Conservation (phyloP, 2,888 invertebrate genomes). For the Stegophylla sp. region DNA sequence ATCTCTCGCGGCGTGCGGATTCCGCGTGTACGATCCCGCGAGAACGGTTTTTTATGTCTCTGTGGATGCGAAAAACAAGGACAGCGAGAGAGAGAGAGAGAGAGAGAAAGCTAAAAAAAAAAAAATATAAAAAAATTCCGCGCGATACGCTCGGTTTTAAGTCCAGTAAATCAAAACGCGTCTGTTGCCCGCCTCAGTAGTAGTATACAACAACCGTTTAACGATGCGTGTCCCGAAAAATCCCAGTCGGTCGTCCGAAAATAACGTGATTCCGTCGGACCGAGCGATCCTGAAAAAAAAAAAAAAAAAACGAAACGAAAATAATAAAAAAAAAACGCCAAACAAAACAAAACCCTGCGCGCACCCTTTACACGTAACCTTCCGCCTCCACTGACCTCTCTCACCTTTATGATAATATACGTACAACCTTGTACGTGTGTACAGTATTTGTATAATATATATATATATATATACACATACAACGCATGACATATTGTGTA, state of each 20-base stretch:
- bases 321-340: too few relatives aligned
- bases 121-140: too few relatives aligned
- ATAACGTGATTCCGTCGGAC: conserved; percentile 16
- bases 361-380: not conserved
- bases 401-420: not conserved
- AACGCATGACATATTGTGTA: not conserved
- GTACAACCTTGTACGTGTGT: too few relatives aligned
- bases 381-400: not conserved
- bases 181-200: not conserved
- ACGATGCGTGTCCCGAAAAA: conserved; percentile 32
- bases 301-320: too few relatives aligned
- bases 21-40: not conserved
- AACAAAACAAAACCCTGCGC: too few relatives aligned
- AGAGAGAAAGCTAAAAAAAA: not conserved
- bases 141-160: not conserved
- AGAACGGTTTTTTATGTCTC: not conserved
- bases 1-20: not conserved
- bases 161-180: conserved; percentile 34
- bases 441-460: not conserved
- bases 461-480: not conserved
- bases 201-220: conserved; percentile 23
- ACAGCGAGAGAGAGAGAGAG: not conserved
- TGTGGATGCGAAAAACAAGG: too few relatives aligned
- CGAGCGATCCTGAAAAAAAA: not conserved
- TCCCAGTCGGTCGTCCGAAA: not conserved